phyloP scores from a whole-genome alignment of 2,888 invertebrate species.

The Temnothorax rugatulus region DNA sequence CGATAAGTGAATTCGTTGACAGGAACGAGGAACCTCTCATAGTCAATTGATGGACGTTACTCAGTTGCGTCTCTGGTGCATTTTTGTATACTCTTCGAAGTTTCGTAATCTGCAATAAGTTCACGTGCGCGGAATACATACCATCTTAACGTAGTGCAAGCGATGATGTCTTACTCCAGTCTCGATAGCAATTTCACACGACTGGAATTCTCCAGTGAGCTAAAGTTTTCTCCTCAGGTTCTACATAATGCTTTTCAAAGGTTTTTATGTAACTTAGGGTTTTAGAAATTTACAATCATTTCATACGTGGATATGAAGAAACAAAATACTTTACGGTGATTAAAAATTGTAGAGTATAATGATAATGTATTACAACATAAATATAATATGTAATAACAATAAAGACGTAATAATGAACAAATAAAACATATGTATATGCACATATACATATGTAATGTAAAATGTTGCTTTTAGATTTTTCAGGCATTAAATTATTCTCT shows the following conservation, averaged over 20 bases:
- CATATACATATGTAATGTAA: neutral
- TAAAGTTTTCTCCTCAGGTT: constrained; percentile 28
- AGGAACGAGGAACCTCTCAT: neutral
- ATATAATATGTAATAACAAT: neutral
- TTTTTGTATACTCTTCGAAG: constrained; percentile 32
- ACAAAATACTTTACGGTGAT: neutral
- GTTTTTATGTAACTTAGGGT: neutral
- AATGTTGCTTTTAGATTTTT: neutral
- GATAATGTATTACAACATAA: neutral
- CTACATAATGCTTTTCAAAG: constrained; percentile 8
- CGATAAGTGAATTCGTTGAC: constrained; percentile 15
- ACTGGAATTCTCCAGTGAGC: constrained; percentile 15
- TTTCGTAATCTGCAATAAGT: constrained; percentile 36
- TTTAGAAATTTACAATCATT: neutral
- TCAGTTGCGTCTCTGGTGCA: neutral
- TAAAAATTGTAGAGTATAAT: neutral
- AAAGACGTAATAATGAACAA: neutral
- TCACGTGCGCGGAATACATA: constrained; percentile 15
- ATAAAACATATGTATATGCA: too few relatives aligned
- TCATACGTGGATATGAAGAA: constrained; percentile 5
- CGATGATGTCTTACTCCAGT: constrained; percentile 22
- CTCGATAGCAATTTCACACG: constrained; percentile 30
- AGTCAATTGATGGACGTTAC: constrained; percentile 22
- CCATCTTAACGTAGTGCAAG: neutral
- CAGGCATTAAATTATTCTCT: neutral